A percentile compares a stretch with the other conserved stretches of the same genome.
Conservation (phyloP, 2,113 vertebrate genomes). For the Mormyrus iriodes region DNA sequence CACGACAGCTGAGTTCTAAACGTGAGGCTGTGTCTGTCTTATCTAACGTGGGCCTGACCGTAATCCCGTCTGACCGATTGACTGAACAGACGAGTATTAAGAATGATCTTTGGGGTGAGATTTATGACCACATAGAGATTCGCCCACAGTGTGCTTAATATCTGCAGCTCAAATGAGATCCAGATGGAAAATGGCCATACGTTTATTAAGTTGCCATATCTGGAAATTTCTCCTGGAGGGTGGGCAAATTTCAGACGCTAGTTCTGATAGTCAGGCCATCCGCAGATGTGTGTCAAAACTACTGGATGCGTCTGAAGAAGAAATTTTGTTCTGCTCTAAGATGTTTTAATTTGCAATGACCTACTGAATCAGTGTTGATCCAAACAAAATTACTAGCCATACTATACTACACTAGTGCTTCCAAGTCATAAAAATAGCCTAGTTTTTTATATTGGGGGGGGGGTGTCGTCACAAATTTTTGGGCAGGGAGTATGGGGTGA, state of each 20-base stretch:
- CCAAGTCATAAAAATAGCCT: not conserved
- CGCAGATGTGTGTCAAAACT: not conserved
- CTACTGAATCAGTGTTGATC: not conserved
- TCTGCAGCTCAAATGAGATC: constrained; percentile 8
- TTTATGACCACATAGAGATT: not conserved
- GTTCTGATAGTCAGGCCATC: not conserved
- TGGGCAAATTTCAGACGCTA: not conserved
- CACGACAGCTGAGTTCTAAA: not conserved
- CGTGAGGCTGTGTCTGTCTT: not conserved
- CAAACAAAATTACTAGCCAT: not conserved
- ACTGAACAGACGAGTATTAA: constrained; percentile 1
- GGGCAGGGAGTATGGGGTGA: not conserved
- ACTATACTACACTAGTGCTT: not conserved
- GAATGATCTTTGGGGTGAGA: not conserved
- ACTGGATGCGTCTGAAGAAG: not conserved
- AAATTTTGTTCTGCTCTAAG: not conserved
- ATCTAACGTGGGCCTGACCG: not conserved
- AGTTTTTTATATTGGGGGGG: not conserved
- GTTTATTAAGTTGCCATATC: not conserved
- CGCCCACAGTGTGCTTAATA: not conserved
- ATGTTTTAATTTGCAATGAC: not conserved
- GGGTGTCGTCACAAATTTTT: not conserved
- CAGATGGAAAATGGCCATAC: constrained; percentile 10
- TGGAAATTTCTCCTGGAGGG: not conserved
- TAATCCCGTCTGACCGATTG: constrained; percentile 12